Base-by-base conservation (phyloP, 2,113 vertebrate genomes). In the Alligator sinensis region DNA sequence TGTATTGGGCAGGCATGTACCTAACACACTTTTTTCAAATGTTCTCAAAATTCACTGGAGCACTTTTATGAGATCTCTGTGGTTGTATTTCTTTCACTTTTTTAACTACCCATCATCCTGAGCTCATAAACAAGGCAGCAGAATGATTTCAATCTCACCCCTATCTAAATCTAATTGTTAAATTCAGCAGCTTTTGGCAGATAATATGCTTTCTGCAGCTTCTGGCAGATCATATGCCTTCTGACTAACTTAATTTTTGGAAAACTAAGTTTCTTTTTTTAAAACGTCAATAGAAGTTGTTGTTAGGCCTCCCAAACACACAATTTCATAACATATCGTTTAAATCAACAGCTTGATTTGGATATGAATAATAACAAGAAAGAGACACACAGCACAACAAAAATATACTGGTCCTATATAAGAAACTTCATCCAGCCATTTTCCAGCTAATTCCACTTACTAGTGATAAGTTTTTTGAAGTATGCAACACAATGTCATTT, bases 1-100 rank as follows among this genome's bases (percentile, higher is more conserved):
- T 4, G 18, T 9, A 1, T n/a, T 2, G 74, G 59, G 74, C 64
- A 72, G 66, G 30, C 55, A 13, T 0, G 1, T 1, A 7, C 60
- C 59, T 55, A 3, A 1, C 1, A 70, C 2, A 18, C 14, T 1
- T 6, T 4, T 1, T 28, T 62, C 4, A 4, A 0, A 21, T 3
- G 62, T 22, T 4, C 2, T 57, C 14, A 0, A 8, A 1, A 14
- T 64, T 59, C 28, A 27, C 5, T 16, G 16, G 30, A 5, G 12
- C 30, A 4, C 27, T 64, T 21, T 61, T 28, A 25, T 34, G 38
- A 77, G 27, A 12, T 62, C 22, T 24, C 25, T 0, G 0, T 14
- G 83, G 15, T 62, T 19, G 9, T 3, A 16, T 4, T 3, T 54
- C 54, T 54, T 28, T 3, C 5, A 4, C 0, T 0, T 1, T 0